These are phyloP conservation scores for Perodicticus potto DNA, from an alignment of 2,797 vertebrate species.

Conservation along the genomic window DNA sequence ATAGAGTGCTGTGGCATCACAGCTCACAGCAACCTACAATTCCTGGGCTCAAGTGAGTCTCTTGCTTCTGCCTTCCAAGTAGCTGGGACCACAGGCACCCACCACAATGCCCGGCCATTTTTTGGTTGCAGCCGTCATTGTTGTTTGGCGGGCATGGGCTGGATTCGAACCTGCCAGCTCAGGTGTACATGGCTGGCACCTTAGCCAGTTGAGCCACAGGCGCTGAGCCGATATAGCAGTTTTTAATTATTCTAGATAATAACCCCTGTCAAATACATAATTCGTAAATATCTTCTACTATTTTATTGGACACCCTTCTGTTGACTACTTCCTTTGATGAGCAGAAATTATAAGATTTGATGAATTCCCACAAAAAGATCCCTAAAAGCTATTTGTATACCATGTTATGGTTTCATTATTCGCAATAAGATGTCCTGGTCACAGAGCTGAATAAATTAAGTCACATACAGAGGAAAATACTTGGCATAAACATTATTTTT, in stretches of 20 bases:
- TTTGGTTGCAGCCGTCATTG: too few species aligned
- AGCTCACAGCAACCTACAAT: too few species aligned
- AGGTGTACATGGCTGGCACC: too few species aligned
- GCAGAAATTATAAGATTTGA: neutral
- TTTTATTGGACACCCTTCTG: neutral
- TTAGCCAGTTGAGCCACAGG: too few species aligned
- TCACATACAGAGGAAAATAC: neutral
- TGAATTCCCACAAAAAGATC: neutral
- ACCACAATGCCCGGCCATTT: too few species aligned
- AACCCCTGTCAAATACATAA: neutral
- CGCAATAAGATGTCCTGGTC: neutral
- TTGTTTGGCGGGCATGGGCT: too few species aligned
- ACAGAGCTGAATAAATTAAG: neutral
- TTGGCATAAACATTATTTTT: neutral
- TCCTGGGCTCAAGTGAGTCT: too few species aligned
- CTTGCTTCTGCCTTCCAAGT: too few species aligned
- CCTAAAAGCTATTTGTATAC: neutral
- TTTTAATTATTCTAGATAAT: neutral
- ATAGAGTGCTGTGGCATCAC: too few species aligned
- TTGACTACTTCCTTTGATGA: neutral
- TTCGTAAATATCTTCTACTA: neutral
- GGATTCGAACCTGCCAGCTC: too few species aligned
- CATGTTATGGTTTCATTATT: neutral
- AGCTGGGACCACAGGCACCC: too few species aligned
- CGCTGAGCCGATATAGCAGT: too few species aligned